Evolutionary conservation across 2,888 invertebrate genomes (phyloP).

Genomic region (Catotricha subobsoleta): DNA sequence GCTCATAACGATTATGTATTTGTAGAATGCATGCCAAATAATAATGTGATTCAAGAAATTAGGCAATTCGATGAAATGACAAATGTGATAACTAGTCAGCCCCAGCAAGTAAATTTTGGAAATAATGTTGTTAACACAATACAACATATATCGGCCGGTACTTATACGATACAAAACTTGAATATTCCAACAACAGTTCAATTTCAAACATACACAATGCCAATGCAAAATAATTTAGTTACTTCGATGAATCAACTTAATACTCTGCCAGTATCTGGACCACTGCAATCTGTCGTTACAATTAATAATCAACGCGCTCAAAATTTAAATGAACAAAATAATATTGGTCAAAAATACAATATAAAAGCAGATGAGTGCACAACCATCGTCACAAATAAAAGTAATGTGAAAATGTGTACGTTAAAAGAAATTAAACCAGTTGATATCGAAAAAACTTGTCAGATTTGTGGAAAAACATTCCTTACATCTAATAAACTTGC

Average conservation of each 20-base stretch:
- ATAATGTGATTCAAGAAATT: slow-evolving; percentile 7
- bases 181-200: slow-evolving; percentile 10
- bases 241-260: slow-evolving; percentile 5
- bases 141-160: slow-evolving; percentile 18
- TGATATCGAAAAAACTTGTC: slow-evolving; percentile 8
- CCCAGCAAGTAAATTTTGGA: neutral
- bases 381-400: neutral
- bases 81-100: neutral
- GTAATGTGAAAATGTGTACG: neutral
- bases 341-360: too few relatives aligned
- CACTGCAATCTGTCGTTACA: neutral
- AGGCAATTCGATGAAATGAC: neutral
- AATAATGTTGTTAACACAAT: slow-evolving; percentile 11
- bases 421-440: too few relatives aligned
- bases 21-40: slow-evolving; percentile 19
- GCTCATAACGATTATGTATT: slow-evolving; percentile 20
- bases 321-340: too few relatives aligned
- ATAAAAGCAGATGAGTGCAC: too few relatives aligned
- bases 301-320: neutral
- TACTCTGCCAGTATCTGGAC: neutral
- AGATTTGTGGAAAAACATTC: slow-evolving; percentile 17
- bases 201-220: slow-evolving; percentile 2
- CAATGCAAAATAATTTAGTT: slow-evolving; percentile 2
- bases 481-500: slow-evolving; percentile 24
- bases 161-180: slow-evolving; percentile 21